Evolutionary conservation across 2,113 vertebrate species (phyloP), one percentile per base, ranked within the genome.

Genomic region (Furnarius figulus): DNA sequence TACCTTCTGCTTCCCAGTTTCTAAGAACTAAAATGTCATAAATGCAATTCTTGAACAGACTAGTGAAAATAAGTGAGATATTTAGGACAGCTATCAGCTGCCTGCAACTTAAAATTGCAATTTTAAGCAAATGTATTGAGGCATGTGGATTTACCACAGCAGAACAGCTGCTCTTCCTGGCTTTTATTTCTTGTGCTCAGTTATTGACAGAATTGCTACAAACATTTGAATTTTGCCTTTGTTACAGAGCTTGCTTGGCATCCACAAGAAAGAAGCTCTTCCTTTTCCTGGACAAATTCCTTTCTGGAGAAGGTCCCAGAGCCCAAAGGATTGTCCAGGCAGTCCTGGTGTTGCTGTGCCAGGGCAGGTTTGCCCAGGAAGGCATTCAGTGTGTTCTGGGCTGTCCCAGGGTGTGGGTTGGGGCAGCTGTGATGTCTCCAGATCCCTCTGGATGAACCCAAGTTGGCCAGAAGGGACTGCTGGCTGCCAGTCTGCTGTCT

Each of bases 341-440:
- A 12, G 24, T 24, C 28, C 66, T 70, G 76, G 62, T 59, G 78
- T 37, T 4, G 0, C 28, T 31, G 63, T 52, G 24, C 65, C 37
- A 4, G 8, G 59, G 55, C 61, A 74, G 50, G 37, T 39, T 74
- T 86, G 37, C 58, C 50, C 0, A 0, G 68, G 65, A 61, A 4
- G 65, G 59, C 0, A 1, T 39, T 65, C 7, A 6, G 5, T 65
- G 67, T 2, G 1, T 53, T 58, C 58, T 22, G 76, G 73, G 76
- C 84, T 55, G 28, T 5, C 4, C 1, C 0, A 0, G 30, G 33
- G 2, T 25, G 50, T 35, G 39, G 21, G 50, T 18, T 52, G 84
- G 76, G 37, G 16, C 31, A 49, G 44, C 52, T 31, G 33, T 0
- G 8, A 4, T 55, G 30, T 15, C 71, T 53, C 44, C 23, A 17